Evolutionary conservation across 2,888 invertebrate genomes (phyloP), one percentile per base, ranked within the genome.

Genomic region (Serripes groenlandicus): DNA sequence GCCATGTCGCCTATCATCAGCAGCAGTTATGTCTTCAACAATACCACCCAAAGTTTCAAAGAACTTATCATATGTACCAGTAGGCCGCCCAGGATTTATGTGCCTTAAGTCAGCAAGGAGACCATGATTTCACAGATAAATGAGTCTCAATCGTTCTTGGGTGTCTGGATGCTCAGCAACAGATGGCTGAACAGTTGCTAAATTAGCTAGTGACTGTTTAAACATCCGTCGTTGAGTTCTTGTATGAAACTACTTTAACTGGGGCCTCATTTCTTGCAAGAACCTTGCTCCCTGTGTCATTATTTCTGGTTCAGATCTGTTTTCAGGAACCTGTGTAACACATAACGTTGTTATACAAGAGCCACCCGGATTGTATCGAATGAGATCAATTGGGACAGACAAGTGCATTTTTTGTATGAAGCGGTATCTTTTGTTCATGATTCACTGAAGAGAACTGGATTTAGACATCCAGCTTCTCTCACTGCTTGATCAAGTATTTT

Each of bases 211-310:
- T 37, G 74, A 75, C 32, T 69, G 52, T 49, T 75, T 74, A 62
- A 88, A 84, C 0, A 28, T 9, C n/a, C 32, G 26, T 26, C 30
- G 73, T 52, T 80, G 77, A 21, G 71, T 86, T 28, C 81, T 54
- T 26, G 86, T 83, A 34, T 83, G 81, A 26, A 32, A 78, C 49
- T 86, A 83, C 49, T 49, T 70, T 11, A 86, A 62, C 30, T 77
- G 68, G n/a, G 21, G 34, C 60, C 58, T 77, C 3, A 77, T 52
- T 74, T 73, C 74, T 23, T 68, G 28, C 26, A 74, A 23, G 35
- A 42, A 52, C 15, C 35, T 0, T 21, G 74, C 58, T 1, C n/a
- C 18, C 23, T 68, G 21, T n/a, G 69, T 32, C 11, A 37, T n/a
- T 49, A 18, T 70, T 54, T 70, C 54, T 9, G 70, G 1, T 2